phyloP scores from a whole-genome alignment of 2,797 vertebrate genomes.

The Linurgus olivaceus region DNA sequence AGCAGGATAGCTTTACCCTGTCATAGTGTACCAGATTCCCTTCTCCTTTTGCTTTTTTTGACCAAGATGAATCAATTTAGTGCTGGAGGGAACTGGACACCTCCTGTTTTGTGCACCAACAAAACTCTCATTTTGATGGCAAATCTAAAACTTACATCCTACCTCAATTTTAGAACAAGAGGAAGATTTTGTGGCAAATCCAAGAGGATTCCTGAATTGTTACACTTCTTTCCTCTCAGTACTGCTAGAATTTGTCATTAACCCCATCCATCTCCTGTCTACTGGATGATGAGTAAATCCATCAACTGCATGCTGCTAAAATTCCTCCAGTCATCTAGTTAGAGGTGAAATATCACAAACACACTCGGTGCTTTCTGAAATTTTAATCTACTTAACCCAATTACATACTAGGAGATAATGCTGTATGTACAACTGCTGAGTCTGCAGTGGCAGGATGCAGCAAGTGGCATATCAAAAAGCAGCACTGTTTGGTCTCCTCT shows the following conservation, averaged over 20 bases:
- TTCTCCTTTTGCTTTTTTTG: not conserved
- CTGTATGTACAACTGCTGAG: not conserved
- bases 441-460: not conserved
- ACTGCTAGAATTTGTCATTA: not conserved
- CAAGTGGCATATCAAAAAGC: not conserved
- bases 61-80: not conserved
- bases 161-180: not conserved
- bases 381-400: slow-evolving; percentile 25
- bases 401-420: not conserved
- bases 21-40: not conserved
- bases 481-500: not conserved
- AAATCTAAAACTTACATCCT: not conserved
- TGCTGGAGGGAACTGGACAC: rapidly evolving
- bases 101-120: not conserved
- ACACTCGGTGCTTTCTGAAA: not conserved
- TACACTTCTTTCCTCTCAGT: not conserved
- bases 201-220: not conserved
- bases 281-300: not conserved
- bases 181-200: not conserved
- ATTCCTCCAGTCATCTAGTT: not conserved
- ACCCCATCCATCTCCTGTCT: not conserved
- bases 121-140: not conserved
- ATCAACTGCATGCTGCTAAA: not conserved
- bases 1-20: not conserved
- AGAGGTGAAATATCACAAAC: not conserved